Conservation (phyloP, 2,888 invertebrate genomes). For the Idaea dimidiata region DNA sequence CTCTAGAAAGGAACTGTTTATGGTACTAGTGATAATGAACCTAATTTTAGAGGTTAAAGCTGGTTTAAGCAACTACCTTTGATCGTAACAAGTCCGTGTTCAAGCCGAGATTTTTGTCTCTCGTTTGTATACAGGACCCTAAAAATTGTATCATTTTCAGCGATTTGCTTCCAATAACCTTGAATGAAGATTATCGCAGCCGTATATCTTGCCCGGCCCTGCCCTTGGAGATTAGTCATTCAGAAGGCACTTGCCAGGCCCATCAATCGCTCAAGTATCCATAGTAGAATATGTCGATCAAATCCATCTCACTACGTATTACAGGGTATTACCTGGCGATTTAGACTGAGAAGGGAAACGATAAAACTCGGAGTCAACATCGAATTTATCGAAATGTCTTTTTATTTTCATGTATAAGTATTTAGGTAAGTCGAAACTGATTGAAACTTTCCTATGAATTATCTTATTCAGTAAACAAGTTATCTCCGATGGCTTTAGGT, state of each 20-base stretch:
- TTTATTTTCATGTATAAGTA: background rate
- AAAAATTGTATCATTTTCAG: conserved; percentile 47
- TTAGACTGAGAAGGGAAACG: conserved; percentile 6
- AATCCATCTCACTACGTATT: conserved; percentile 23
- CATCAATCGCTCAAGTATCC: conserved; percentile 38
- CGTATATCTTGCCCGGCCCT: conserved; percentile 50
- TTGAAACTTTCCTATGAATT: background rate
- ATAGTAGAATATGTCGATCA: conserved; percentile 38
- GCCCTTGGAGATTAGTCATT: conserved; percentile 47
- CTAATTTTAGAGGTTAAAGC: too few species aligned
- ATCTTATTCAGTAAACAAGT: background rate
- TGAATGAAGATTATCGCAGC: conserved; percentile 58
- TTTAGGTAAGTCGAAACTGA: background rate
- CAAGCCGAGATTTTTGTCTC: background rate
- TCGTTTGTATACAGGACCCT: background rate
- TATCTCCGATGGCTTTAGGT: background rate
- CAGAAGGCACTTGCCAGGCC: conserved; percentile 41
- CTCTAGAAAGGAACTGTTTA: too few species aligned
- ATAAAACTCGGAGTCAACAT: conserved; percentile 3
- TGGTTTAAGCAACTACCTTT: background rate
- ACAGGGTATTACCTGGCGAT: conserved; percentile 10
- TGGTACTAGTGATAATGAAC: too few species aligned
- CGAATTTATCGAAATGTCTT: conserved; percentile 2
- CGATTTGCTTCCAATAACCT: conserved; percentile 52
- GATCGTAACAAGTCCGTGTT: background rate